These are phyloP conservation scores for Tenthredo livida DNA, from an alignment of 2,888 invertebrate genomes.

Conservation along the genomic window DNA sequence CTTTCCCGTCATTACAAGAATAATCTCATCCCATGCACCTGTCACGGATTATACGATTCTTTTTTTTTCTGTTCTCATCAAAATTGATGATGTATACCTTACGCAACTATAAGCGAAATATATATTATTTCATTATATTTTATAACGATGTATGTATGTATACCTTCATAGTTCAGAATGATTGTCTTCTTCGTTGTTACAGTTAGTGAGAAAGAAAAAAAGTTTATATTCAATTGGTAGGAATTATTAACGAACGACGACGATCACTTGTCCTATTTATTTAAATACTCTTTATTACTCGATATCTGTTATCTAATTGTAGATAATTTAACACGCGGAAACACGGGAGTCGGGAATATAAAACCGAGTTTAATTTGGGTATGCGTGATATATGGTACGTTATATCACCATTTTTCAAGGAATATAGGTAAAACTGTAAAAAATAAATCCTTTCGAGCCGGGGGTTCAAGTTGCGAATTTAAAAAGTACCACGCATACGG, in stretches of 20 bases:
- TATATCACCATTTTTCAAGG: not conserved
- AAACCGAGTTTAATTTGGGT: not conserved
- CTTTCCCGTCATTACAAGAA: not conserved
- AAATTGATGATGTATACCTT: not conserved
- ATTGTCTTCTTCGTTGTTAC: too few species aligned
- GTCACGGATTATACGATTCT: not conserved
- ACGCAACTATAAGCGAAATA: not conserved
- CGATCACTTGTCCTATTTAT: constrained; percentile 22
- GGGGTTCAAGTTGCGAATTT: too few species aligned
- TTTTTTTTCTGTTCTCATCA: not conserved
- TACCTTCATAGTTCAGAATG: not conserved
- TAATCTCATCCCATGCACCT: not conserved
- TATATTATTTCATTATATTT: not conserved
- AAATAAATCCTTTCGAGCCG: too few species aligned
- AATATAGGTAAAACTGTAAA: too few species aligned
- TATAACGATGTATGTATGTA: not conserved
- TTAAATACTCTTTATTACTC: constrained; percentile 25
- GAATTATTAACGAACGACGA: not conserved
- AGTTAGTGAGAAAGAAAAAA: not conserved
- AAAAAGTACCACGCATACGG: too few species aligned
- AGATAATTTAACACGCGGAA: not conserved
- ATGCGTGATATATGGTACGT: not conserved
- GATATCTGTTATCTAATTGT: not conserved
- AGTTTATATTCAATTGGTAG: not conserved
- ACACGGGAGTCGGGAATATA: not conserved